A percentile compares a stretch with the other conserved stretches of the same genome.
Conservation (phyloP, 1,140 invertebrate species). For the Bradynema listronoti region DNA sequence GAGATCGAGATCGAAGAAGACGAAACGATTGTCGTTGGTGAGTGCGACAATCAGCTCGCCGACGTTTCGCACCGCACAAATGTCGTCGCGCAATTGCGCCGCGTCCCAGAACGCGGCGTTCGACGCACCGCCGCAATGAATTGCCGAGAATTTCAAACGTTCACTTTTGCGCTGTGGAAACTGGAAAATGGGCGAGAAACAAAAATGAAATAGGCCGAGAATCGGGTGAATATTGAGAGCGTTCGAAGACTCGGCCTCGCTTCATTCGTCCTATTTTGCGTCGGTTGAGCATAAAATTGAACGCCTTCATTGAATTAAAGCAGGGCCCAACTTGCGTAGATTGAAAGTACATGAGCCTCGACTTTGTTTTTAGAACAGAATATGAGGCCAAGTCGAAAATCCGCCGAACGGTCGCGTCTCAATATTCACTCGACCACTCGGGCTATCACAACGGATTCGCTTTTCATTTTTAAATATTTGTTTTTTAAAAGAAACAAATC, state of each 20-base stretch:
- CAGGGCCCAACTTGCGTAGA: not conserved
- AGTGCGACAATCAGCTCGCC: constrained; percentile 15
- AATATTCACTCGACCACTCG: constrained; percentile 11
- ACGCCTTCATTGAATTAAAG: not conserved
- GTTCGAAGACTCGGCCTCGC: too few relatives aligned
- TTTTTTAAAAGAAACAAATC: constrained; percentile 5
- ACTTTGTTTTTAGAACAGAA: too few relatives aligned
- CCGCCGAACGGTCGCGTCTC: not conserved
- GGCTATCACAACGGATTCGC: too few relatives aligned
- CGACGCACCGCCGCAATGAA: not conserved
- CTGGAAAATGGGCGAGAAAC: constrained; percentile 9
- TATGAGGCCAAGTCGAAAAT: too few relatives aligned
- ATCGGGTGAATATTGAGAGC: not conserved
- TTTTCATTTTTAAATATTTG: too few relatives aligned
- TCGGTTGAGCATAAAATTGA: constrained; percentile 5
- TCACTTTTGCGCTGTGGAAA: constrained; percentile 6
- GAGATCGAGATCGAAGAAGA: constrained; percentile 13
- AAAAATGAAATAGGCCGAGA: not conserved
- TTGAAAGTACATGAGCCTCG: too few relatives aligned
- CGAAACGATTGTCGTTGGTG: not conserved
- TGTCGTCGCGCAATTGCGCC: constrained; percentile 9
- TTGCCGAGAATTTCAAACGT: not conserved
- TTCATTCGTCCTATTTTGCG: too few relatives aligned
- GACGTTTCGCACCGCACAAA: constrained; percentile 13
- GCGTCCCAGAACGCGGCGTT: not conserved